Evolutionary conservation across 1,140 invertebrate species (phyloP).

Genomic region (Bombus difficillimus): DNA sequence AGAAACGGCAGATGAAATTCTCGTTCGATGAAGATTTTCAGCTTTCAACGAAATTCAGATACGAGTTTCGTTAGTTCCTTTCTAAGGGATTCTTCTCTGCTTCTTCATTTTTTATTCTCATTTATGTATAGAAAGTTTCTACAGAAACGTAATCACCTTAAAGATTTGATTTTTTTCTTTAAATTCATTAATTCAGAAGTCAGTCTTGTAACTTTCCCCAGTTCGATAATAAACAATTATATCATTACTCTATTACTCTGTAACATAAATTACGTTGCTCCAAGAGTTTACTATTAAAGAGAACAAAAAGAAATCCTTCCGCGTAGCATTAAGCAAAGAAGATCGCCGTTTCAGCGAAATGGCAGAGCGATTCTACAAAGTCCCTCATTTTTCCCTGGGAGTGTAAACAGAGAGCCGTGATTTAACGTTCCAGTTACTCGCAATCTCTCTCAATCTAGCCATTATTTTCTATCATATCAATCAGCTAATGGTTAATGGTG

Average conservation of each 20-base stretch:
- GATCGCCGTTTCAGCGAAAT: not conserved
- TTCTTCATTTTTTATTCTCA: not conserved
- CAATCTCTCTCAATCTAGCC: constrained; percentile 34
- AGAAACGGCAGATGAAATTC: not conserved
- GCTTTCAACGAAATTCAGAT: not conserved
- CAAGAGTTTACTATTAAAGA: not conserved
- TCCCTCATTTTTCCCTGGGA: not conserved
- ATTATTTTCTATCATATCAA: constrained; percentile 62
- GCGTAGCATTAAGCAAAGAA: not conserved
- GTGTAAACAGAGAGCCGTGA: constrained; percentile 1
- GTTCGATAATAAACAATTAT: no score
- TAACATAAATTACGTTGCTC: not conserved
- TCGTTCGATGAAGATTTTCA: not conserved
- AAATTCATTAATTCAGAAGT: no score
- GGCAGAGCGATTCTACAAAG: not conserved
- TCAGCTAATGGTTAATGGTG: constrained; percentile 62
- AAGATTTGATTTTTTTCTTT: no score
- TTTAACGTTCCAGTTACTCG: constrained; percentile 8
- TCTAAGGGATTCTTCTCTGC: not conserved
- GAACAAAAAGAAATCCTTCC: not conserved
- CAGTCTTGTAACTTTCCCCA: no score
- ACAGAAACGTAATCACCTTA: no score
- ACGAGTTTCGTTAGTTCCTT: not conserved
- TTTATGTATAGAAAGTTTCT: no score
- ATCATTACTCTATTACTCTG: not conserved